A percentile compares a stretch with the other conserved stretches of the same genome.
phyloP scores from a whole-genome alignment of 2,888 invertebrate species.

The Carpatolechia fugitivella region DNA sequence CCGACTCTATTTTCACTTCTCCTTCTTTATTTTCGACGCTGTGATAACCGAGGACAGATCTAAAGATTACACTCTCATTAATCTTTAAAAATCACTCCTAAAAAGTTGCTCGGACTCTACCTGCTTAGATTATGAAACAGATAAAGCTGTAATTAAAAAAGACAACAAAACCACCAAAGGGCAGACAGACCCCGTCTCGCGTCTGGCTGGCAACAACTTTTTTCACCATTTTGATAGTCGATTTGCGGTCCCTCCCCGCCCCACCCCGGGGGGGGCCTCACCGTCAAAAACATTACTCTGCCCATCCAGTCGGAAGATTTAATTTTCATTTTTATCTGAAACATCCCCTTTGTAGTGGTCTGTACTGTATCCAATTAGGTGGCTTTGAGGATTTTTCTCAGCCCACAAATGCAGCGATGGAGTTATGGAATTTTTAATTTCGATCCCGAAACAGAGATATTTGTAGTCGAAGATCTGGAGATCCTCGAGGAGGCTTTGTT shows the following conservation, averaged over 20 bases:
- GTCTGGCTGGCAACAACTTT: conserved; percentile 59
- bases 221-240: conserved; percentile 76
- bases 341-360: conserved; percentile 79
- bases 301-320: conserved; percentile 78
- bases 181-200: conserved; percentile 57
- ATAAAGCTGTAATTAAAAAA: conserved; percentile 29
- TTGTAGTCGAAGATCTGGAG: neutral
- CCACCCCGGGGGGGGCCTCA: conserved; percentile 32
- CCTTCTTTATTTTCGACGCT: too few relatives aligned
- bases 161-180: conserved; percentile 43
- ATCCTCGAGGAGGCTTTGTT: conserved; percentile 6
- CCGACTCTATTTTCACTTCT: too few relatives aligned
- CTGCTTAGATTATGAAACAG: neutral
- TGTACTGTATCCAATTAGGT: conserved; percentile 76
- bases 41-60: too few relatives aligned
- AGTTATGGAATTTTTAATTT: conserved; percentile 78
- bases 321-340: conserved; percentile 81
- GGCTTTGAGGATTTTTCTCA: conserved; percentile 73
- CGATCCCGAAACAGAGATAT: conserved; percentile 35
- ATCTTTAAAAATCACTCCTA: too few relatives aligned
- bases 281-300: conserved; percentile 80
- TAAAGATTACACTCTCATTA: too few relatives aligned
- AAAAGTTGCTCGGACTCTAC: too few relatives aligned
- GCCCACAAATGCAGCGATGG: conserved; percentile 48
- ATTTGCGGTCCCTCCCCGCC: conserved; percentile 64